Conservation (phyloP, 2,113 vertebrate genomes). For the Peromyscus polionotus region DNA sequence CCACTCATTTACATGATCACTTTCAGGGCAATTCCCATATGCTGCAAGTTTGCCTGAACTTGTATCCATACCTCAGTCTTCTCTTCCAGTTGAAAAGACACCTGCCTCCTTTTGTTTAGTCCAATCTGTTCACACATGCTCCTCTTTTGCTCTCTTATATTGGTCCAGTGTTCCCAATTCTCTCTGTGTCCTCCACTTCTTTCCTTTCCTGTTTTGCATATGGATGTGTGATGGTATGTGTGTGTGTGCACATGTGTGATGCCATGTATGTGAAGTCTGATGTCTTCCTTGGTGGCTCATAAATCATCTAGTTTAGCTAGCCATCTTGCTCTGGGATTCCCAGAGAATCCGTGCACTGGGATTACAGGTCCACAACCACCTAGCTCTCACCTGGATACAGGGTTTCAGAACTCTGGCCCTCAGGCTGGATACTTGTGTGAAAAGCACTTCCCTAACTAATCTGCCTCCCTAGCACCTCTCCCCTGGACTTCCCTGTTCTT, state of each 20-base stretch:
- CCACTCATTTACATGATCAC: neutral
- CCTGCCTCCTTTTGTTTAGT: neutral
- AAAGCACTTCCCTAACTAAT: neutral
- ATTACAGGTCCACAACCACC: neutral
- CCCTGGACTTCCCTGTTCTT: neutral
- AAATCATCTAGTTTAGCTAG: neutral
- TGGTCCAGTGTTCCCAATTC: neutral
- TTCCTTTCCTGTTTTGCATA: neutral
- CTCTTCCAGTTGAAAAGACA: neutral
- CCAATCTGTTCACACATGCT: neutral
- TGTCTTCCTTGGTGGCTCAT: neutral
- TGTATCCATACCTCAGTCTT: neutral
- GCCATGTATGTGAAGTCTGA: neutral
- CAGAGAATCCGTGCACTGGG: neutral
- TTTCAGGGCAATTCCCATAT: neutral
- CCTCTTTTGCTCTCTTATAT: neutral
- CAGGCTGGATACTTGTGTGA: neutral
- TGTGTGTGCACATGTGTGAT: neutral
- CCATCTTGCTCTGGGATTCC: neutral
- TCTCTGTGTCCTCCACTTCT: too few relatives aligned
- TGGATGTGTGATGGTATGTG: neutral
- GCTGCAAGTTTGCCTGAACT: neutral
- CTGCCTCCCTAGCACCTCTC: neutral
- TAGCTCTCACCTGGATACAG: neutral
- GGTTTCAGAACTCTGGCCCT: too few relatives aligned